These are phyloP conservation scores for Acanthurus tractus DNA, from an alignment of 2,797 vertebrate species.

Conservation along the genomic window DNA sequence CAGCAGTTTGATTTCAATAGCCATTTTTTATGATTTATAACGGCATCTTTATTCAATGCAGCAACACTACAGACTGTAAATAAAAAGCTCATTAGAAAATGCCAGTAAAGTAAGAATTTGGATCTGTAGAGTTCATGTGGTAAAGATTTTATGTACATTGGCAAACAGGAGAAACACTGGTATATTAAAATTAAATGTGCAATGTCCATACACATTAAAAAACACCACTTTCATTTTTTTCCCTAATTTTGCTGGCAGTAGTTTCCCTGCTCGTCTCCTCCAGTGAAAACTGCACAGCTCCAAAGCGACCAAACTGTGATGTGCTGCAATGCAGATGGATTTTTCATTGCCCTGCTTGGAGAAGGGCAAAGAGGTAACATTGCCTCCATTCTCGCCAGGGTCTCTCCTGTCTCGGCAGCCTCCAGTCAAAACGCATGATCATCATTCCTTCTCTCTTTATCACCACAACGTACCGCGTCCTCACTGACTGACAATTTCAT, in stretches of 20 bases:
- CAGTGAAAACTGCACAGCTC: constrained; percentile 61
- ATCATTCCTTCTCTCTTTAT: constrained; percentile 79
- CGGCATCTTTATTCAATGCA: constrained; percentile 4
- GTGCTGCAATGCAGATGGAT: constrained; percentile 84
- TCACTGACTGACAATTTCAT: constrained; percentile 77
- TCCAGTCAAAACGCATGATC: constrained; percentile 81
- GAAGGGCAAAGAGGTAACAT: constrained; percentile 75
- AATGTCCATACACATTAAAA: constrained; percentile 17
- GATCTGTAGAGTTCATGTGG: neutral
- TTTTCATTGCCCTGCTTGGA: constrained; percentile 75
- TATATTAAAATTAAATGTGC: constrained; percentile 26
- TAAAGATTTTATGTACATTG: constrained; percentile 3
- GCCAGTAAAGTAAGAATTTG: neutral
- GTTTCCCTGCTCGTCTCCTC: constrained; percentile 52
- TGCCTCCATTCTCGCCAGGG: constrained; percentile 65
- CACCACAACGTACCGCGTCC: constrained; percentile 67
- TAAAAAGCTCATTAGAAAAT: constrained; percentile 3
- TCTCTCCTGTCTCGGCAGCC: constrained; percentile 74
- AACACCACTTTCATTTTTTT: constrained; percentile 46
- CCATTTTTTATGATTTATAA: constrained; percentile 3
- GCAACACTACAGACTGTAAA: neutral
- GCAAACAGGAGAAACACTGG: constrained; percentile 8
- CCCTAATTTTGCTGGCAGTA: constrained; percentile 51
- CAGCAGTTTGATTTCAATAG: neutral
- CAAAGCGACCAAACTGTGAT: constrained; percentile 70